These are phyloP conservation scores for Periophthalmodon schlosseri DNA, from an alignment of 2,113 vertebrate species.

Conservation along the genomic window DNA sequence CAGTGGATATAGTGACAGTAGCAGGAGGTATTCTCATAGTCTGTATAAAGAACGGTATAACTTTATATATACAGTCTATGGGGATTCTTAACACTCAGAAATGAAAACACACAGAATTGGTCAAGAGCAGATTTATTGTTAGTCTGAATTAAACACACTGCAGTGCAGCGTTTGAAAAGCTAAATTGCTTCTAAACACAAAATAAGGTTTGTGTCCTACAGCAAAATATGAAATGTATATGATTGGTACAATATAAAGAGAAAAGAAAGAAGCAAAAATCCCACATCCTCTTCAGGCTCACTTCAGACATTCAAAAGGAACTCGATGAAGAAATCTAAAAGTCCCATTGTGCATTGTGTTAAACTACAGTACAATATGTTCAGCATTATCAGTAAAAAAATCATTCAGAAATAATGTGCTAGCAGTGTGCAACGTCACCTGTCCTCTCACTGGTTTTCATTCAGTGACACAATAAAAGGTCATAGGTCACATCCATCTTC, in stretches of 20 bases:
- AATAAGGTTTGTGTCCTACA: not conserved
- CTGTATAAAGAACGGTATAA: too few relatives aligned
- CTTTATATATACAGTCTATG: too few relatives aligned
- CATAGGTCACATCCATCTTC: not conserved
- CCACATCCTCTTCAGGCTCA: not conserved
- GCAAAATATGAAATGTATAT: not conserved
- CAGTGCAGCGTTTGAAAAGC: not conserved
- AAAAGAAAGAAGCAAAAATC: constrained; percentile 7
- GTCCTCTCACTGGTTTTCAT: not conserved
- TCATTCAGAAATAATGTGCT: not conserved
- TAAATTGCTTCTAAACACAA: not conserved
- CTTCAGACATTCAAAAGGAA: constrained; percentile 3
- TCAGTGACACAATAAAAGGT: not conserved
- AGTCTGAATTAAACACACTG: not conserved
- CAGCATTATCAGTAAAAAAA: too few relatives aligned
- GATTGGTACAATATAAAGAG: not conserved
- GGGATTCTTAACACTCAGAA: not conserved
- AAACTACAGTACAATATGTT: not conserved
- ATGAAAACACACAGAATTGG: not conserved
- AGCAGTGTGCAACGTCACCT: not conserved
- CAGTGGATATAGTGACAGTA: too few relatives aligned
- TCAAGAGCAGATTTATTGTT: constrained; percentile 26
- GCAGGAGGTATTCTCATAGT: too few relatives aligned
- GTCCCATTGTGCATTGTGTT: not conserved
- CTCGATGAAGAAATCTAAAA: not conserved